These are phyloP conservation scores for Accipiter virgatus DNA, from an alignment of 2,113 vertebrate species.

Conservation along the genomic window DNA sequence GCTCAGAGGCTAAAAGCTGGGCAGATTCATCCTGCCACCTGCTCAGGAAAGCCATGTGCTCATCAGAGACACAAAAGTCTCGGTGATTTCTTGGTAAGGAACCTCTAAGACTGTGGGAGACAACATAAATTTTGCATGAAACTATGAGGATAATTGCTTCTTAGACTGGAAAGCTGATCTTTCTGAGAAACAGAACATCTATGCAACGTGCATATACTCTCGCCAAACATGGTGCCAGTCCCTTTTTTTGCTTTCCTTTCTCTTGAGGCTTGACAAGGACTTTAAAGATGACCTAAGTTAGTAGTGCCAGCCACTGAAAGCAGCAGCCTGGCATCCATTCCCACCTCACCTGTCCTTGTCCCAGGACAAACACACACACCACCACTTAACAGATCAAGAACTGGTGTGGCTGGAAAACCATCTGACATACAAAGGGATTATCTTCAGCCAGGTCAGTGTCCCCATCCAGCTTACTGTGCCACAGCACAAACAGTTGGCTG, in stretches of 20 bases:
- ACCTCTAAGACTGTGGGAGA: neutral
- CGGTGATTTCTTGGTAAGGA: neutral
- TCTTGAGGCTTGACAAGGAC: neutral
- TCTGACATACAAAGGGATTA: neutral
- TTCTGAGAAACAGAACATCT: neutral
- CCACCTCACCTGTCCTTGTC: neutral
- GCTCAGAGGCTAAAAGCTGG: neutral
- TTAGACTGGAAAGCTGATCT: neutral
- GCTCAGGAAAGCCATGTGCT: neutral
- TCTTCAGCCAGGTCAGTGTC: neutral
- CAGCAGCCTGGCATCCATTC: neutral
- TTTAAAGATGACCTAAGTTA: neutral
- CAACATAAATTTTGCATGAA: neutral
- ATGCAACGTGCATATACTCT: accelerated
- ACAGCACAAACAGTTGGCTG: neutral
- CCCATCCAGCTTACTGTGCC: neutral
- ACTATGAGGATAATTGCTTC: accelerated
- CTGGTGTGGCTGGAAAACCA: neutral
- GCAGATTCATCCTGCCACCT: neutral
- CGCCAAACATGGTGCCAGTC: neutral
- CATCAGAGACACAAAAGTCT: neutral
- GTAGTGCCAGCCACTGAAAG: neutral
- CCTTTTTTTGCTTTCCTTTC: neutral
- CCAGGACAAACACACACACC: neutral
- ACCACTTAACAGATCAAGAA: neutral